Base-by-base conservation (phyloP, 1,140 invertebrate genomes). In the Wiebesia pumilae region DNA sequence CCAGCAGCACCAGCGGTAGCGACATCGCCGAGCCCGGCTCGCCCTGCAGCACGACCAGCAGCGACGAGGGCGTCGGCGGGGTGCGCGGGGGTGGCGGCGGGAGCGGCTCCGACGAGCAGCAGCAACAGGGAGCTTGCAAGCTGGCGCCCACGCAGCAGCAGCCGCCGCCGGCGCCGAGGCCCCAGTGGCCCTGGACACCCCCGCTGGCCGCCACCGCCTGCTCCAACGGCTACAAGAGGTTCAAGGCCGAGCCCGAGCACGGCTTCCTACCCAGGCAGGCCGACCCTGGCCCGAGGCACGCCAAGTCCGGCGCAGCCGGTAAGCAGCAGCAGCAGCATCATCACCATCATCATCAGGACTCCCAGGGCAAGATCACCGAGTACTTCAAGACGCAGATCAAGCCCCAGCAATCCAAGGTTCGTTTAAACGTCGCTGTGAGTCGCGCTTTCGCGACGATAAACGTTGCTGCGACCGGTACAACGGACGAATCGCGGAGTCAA, bases 331-430 rank as follows among this genome's bases (percentile, higher is more conserved):
- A 89, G 40, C 78, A 89, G 33, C 86, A 88, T 65, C 88, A 89
- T 77, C 88, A 83, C 75, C 89, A 90, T 43, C 89, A 90, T 62
- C 88, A 92, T 71, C 91, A 91, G 87, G 92, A 93, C 65, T 88
- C 92, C 16, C 95, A 95, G 89, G 95, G 95, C 9, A 96, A 96
- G 89, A 97, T 97, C 89, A 97, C 97, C 2, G 96, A 97, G 89
- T 97, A 96, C 91, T 97, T 97, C 89, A 97, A 96, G 89, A 95
- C 96, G 6, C 96, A 97, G 91, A 96, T 96, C 92, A 97, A 97
- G 91, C 95, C 96, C 19, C 95, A 95, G n/a, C 91, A 92, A 62
- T 84, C 89, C 35, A 94, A 94, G 91, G 93, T 93, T 33, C 21
- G 82, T 54, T 62, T 54, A n/a, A n/a, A n/a, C n/a, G n/a, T n/a